Evolutionary conservation across 2,797 vertebrate genomes (phyloP).

Genomic region (Lutjanus argentimaculatus): DNA sequence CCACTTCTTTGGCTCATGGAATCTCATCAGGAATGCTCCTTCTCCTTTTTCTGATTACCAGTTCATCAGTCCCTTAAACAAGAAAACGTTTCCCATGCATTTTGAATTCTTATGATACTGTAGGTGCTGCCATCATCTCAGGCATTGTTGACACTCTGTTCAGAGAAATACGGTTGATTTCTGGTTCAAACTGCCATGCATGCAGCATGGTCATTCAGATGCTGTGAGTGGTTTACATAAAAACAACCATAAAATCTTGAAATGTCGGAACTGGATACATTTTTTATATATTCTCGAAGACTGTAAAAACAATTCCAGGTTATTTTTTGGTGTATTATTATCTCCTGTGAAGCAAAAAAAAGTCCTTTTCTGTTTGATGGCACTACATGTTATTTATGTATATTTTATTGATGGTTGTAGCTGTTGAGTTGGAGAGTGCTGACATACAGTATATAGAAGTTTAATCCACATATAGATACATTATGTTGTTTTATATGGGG

Average conservation of each 20-base stretch:
- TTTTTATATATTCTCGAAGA: background rate
- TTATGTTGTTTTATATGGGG: background rate
- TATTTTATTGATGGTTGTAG: background rate
- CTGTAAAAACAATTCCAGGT: background rate
- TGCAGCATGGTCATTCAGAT: background rate
- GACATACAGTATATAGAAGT: too few relatives aligned
- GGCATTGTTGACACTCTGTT: background rate
- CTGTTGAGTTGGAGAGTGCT: background rate
- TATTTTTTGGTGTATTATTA: background rate
- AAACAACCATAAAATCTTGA: background rate
- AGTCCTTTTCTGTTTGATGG: background rate
- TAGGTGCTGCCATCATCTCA: background rate
- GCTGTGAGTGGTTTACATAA: background rate
- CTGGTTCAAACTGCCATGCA: background rate
- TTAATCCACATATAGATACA: background rate
- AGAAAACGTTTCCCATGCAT: background rate
- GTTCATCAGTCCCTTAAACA: background rate
- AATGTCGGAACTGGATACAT: background rate
- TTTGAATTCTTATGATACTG: background rate
- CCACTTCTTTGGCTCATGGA: background rate
- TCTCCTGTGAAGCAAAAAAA: background rate
- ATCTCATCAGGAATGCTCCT: background rate
- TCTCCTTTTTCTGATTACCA: background rate
- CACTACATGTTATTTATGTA: slow-evolving; percentile 2
- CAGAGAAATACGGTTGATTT: slow-evolving; percentile 3